These are phyloP conservation scores for Simalia tracyae DNA, from an alignment of 2,797 vertebrate genomes.

Conservation along the genomic window DNA sequence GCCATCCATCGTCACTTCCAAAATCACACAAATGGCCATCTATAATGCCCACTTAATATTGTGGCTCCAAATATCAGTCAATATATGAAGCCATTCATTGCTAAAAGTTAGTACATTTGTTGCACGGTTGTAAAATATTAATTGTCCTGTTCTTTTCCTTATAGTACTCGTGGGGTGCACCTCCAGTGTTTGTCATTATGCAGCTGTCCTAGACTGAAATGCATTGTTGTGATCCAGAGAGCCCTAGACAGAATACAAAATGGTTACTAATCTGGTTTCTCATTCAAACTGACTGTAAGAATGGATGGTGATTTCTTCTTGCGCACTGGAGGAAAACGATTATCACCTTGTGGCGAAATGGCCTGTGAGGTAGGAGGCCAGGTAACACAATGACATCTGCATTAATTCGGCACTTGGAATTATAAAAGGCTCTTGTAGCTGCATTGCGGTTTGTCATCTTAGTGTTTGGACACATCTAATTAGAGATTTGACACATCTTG, in stretches of 20 bases:
- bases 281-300: constrained; percentile 29
- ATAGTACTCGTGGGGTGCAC: not conserved
- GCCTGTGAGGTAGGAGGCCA: not conserved
- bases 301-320: constrained; percentile 12
- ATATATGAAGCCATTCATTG: constrained; percentile 47
- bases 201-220: constrained; percentile 16
- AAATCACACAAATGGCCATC: constrained; percentile 47
- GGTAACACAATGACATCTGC: not conserved
- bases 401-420: not conserved
- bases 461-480: not conserved
- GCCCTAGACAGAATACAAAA: constrained; percentile 37
- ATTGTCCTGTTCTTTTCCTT: constrained; percentile 30
- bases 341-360: not conserved
- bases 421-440: not conserved
- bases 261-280: constrained; percentile 27
- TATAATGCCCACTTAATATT: constrained; percentile 52
- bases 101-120: constrained; percentile 42
- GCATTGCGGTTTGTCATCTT: not conserved
- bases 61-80: constrained; percentile 48
- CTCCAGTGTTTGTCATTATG: constrained; percentile 11
- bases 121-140: constrained; percentile 28
- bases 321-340: not conserved
- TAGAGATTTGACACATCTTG: not conserved
- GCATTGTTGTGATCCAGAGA: constrained; percentile 29
- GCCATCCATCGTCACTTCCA: constrained; percentile 51